Base-by-base conservation (phyloP, 2,113 vertebrate species). In the Forbesichthys papilliferus region DNA sequence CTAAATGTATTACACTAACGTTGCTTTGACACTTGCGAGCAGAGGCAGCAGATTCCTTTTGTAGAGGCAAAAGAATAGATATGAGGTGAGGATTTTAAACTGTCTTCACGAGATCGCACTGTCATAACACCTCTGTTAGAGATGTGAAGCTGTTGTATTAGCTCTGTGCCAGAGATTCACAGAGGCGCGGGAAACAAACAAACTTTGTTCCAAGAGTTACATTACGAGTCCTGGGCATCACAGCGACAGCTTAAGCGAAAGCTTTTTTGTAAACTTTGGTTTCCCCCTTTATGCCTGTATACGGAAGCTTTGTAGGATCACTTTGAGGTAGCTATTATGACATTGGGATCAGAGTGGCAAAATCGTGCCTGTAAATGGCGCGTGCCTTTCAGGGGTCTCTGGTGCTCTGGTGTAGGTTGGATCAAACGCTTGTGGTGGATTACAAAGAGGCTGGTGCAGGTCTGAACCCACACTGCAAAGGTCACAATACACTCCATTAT, bases 371-470 rank as follows among this genome's bases (percentile, higher is more conserved):
- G 73, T 74, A 51, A 65, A 72, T 81, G 77, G 78, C 20, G 66
- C 58, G 53, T 68, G 48, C 53, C 61, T 73, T 61, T 58, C 11
- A 0, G n/a, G 57, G 49, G 57, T 83, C 67, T 79, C 73, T 48
- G 53, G 48, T 48, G 36, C 72, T 79, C 57, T 46, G n/a, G 70
- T 70, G 71, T 69, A 42, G 69, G 69, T 56, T 59, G 66, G 73
- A 88, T 90, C 82, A 85, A 85, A 90, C 77, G 75, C 33, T 14
- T 61, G 78, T 61, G 68, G 83, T 69, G 70, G 80, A 90, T 86
- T 82, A 88, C 73, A 87, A 52, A 46, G 77, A 73, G 78, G 71
- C 47, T 49, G 61, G 67, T 69, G 69, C 58, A 49, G 79, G 67
- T 55, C 79, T 82, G 80, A 89, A 87, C 85, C 73, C 60, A 12